Evolutionary conservation across 2,888 invertebrate species (phyloP).

Genomic region (Xanthia icteritia): DNA sequence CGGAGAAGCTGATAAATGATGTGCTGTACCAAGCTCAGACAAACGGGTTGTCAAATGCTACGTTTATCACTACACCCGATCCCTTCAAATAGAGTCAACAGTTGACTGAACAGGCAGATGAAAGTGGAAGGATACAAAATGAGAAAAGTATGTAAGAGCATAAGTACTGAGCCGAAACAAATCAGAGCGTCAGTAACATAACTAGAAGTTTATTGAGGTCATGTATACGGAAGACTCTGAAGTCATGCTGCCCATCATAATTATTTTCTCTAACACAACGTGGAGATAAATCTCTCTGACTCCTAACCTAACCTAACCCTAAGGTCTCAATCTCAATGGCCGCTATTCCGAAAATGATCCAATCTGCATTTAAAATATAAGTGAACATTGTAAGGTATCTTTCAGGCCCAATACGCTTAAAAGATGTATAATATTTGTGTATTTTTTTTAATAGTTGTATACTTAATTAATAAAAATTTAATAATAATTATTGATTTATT

Average conservation of each 20-base stretch:
- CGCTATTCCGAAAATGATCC: neutral
- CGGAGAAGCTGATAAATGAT: slow-evolving; percentile 86
- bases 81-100: slow-evolving; percentile 72
- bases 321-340: too few relatives aligned
- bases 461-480: neutral
- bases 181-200: neutral
- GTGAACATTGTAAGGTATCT: neutral
- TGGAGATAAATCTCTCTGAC: neutral
- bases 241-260: neutral
- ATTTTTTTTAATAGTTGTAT: neutral
- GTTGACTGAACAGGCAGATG: neutral
- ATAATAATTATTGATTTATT: too few relatives aligned
- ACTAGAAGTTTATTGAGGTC: neutral
- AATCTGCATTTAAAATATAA: neutral
- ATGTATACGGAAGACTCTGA: neutral
- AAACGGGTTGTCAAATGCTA: slow-evolving; percentile 78
- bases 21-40: slow-evolving; percentile 85
- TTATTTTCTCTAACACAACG: neutral
- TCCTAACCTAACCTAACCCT: too few relatives aligned
- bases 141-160: neutral
- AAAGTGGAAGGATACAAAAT: neutral
- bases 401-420: neutral
- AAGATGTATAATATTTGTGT: neutral
- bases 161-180: neutral
- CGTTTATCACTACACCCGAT: slow-evolving; percentile 76